Conservation (phyloP, 2,888 invertebrate species). For the Eupithecia vulgata region DNA sequence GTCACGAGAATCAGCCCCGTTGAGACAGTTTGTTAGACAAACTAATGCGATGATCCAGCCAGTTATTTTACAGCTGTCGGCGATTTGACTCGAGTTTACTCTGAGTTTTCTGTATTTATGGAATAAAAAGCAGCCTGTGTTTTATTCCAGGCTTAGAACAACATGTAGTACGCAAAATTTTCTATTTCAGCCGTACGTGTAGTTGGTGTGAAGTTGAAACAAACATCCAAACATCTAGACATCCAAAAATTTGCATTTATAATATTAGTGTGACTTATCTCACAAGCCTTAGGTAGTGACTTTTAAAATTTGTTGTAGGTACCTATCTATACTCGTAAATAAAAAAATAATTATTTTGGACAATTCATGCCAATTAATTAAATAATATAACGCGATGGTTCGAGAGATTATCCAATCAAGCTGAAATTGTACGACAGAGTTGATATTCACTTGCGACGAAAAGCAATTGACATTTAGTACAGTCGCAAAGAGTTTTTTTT, state of each 20-base stretch:
- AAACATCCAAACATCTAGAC: too few species aligned
- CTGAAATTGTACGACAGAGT: constrained; percentile 18
- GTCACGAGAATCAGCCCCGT: neutral
- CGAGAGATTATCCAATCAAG: constrained; percentile 3
- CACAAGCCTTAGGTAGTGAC: too few species aligned
- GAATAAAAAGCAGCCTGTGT: too few species aligned
- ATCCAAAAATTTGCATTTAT: too few species aligned
- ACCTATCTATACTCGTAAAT: neutral
- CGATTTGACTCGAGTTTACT: neutral
- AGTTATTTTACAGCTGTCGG: neutral
- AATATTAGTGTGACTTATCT: too few species aligned
- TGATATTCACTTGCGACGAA: constrained; percentile 3
- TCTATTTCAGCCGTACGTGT: too few species aligned
- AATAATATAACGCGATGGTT: neutral
- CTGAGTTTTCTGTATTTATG: neutral
- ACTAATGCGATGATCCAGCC: constrained; percentile 10
- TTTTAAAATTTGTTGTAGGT: constrained; percentile 3
- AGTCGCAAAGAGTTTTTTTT: neutral
- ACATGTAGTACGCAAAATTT: too few species aligned
- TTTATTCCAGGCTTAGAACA: too few species aligned
- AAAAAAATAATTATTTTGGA: too few species aligned
- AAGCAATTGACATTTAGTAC: neutral
- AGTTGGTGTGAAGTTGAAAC: too few species aligned
- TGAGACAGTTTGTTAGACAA: constrained; percentile 3
- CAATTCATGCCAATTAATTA: constrained; percentile 10